Evolutionary conservation across 2,888 invertebrate species (phyloP).

Genomic region (Gryllus longicercus): DNA sequence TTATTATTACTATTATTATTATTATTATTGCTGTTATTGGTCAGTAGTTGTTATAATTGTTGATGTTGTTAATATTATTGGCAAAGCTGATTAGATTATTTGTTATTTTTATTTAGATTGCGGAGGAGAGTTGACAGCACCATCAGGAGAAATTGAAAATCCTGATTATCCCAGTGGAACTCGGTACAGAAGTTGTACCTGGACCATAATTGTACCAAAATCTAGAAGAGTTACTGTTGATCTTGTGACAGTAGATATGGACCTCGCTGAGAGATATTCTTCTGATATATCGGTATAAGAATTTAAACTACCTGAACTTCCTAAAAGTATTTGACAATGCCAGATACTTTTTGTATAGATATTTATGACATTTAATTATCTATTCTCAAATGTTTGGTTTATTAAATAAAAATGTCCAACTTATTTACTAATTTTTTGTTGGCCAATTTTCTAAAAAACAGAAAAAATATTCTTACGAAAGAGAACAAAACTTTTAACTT

Average conservation of each 20-base stretch:
- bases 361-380: too few relatives aligned
- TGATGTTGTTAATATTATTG: too few relatives aligned
- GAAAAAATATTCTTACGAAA: too few relatives aligned
- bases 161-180: slow-evolving; percentile 66
- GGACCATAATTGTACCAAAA: slow-evolving; percentile 64
- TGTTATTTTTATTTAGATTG: slow-evolving; percentile 54
- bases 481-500: too few relatives aligned
- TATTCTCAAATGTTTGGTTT: background rate
- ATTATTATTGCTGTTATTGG: too few relatives aligned
- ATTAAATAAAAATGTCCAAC: too few relatives aligned
- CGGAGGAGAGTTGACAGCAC: slow-evolving; percentile 59
- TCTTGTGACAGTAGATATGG: slow-evolving; percentile 57
- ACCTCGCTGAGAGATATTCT: slow-evolving; percentile 47
- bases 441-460: too few relatives aligned
- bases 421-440: too few relatives aligned
- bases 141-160: slow-evolving; percentile 65
- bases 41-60: too few relatives aligned
- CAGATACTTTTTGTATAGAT: too few relatives aligned
- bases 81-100: background rate
- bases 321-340: too few relatives aligned
- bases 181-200: slow-evolving; percentile 55
- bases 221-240: slow-evolving; percentile 62
- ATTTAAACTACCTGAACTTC: background rate
- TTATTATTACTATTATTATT: too few relatives aligned
- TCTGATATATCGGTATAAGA: slow-evolving; percentile 21